phyloP scores from a whole-genome alignment of 2,888 invertebrate species.

The Lithophane leautieri region DNA sequence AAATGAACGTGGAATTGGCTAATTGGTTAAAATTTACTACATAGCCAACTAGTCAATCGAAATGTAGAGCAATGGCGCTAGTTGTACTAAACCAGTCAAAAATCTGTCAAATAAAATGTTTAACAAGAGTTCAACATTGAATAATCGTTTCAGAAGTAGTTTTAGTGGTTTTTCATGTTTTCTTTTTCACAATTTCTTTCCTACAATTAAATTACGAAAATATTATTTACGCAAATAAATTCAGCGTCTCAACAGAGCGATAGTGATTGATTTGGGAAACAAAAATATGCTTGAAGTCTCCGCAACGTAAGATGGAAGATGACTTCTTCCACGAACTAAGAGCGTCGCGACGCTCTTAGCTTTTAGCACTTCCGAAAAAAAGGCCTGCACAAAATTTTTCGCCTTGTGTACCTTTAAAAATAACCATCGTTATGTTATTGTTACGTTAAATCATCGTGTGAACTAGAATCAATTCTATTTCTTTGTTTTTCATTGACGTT shows the following conservation, averaged over 20 bases:
- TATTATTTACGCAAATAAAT: neutral
- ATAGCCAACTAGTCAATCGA: too few species aligned
- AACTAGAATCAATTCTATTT: too few species aligned
- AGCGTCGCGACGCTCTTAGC: too few species aligned
- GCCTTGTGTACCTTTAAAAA: too few species aligned
- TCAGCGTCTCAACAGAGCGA: neutral
- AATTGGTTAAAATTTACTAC: too few species aligned
- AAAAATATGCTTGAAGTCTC: neutral
- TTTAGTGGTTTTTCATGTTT: too few species aligned
- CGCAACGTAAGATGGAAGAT: neutral
- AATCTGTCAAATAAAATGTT: neutral
- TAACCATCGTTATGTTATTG: too few species aligned
- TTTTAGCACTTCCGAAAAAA: too few species aligned
- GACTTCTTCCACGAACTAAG: neutral
- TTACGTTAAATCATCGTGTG: too few species aligned
- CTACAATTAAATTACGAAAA: neutral
- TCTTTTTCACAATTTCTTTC: neutral
- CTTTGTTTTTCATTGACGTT: too few species aligned
- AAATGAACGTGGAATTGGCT: too few species aligned
- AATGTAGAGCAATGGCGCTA: neutral
- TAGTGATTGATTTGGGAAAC: neutral
- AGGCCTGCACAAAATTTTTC: too few species aligned
- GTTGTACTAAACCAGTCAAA: neutral
- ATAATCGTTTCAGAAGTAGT: neutral
- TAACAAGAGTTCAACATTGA: neutral